These are phyloP conservation scores for Tretioscincus oriximinensis DNA, from an alignment of 2,113 vertebrate genomes.

Conservation along the genomic window DNA sequence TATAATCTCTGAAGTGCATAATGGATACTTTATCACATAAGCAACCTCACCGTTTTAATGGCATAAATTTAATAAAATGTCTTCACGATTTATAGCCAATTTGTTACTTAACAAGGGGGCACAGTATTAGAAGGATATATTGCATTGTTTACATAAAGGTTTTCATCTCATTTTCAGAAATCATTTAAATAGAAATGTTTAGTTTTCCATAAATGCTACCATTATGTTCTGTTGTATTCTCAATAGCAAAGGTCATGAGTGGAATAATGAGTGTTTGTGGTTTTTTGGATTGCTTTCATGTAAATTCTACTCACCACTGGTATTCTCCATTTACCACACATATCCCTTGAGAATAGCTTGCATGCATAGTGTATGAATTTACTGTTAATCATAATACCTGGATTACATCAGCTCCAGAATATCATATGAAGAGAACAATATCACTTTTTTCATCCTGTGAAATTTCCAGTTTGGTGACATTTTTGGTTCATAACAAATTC, in stretches of 20 bases:
- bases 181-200: conserved; percentile 53
- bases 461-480: conserved; percentile 75
- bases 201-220: conserved; percentile 50
- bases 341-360: conserved; percentile 55
- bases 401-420: conserved; percentile 71
- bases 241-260: conserved; percentile 64
- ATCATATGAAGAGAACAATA: conserved; percentile 63
- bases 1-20: conserved; percentile 18
- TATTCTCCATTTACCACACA: conserved; percentile 65
- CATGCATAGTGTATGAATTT: conserved; percentile 65
- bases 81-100: conserved; percentile 34
- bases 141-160: conserved; percentile 38
- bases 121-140: conserved; percentile 41
- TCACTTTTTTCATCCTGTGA: conserved; percentile 48
- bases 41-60: conserved; percentile 31
- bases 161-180: conserved; percentile 61
- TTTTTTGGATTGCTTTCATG: conserved; percentile 68
- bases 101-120: conserved; percentile 40
- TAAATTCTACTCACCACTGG: conserved; percentile 61
- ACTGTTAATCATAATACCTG: conserved; percentile 68
- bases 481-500: conserved; percentile 74
- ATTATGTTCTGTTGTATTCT: conserved; percentile 53
- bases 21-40: conserved; percentile 48
- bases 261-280: conserved; percentile 63
- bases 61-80: conserved; percentile 47